A percentile compares a stretch with the other conserved stretches of the same genome.
phyloP scores from a whole-genome alignment of 2,888 invertebrate genomes.

The Leptodirus hochenwartii region DNA sequence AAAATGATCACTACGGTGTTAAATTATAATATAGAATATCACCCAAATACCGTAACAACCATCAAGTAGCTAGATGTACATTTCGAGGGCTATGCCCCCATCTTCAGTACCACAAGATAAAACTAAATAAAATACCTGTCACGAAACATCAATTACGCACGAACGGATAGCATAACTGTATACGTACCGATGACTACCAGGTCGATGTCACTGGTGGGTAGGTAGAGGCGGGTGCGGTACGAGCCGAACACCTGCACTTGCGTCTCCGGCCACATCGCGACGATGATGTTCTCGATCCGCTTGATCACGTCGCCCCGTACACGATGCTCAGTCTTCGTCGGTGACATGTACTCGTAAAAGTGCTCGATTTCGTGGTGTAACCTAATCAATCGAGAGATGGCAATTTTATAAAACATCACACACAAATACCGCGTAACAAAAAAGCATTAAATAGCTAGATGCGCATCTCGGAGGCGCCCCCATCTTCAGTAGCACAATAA shows the following conservation, averaged over 20 bases:
- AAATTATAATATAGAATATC: too few relatives aligned
- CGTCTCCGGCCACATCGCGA: slow-evolving; percentile 81
- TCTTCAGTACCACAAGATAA: too few relatives aligned
- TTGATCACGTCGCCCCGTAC: slow-evolving; percentile 78
- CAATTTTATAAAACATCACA: neutral
- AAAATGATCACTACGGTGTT: too few relatives aligned
- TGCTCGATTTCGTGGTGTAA: slow-evolving; percentile 96
- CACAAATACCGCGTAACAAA: neutral
- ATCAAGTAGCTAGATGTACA: too few relatives aligned
- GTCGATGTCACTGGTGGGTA: slow-evolving; percentile 81
- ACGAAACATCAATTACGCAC: too few relatives aligned
- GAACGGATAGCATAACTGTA: too few relatives aligned
- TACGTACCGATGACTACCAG: slow-evolving; percentile 39
- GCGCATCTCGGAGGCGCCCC: too few relatives aligned
- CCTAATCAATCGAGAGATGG: slow-evolving; percentile 29
- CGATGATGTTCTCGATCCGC: slow-evolving; percentile 74
- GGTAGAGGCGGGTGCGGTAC: slow-evolving; percentile 90
- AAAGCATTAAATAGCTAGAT: too few relatives aligned
- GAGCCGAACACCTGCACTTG: slow-evolving; percentile 96
- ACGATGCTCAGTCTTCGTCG: slow-evolving; percentile 77
- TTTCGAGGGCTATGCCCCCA: too few relatives aligned
- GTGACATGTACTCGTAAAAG: slow-evolving; percentile 89
- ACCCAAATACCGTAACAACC: too few relatives aligned
- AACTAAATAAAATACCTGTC: too few relatives aligned
- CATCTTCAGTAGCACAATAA: too few relatives aligned